A percentile compares a stretch with the other conserved stretches of the same genome.
phyloP scores from a whole-genome alignment of 2,113 vertebrate species.

The Notothenia coriiceps region DNA sequence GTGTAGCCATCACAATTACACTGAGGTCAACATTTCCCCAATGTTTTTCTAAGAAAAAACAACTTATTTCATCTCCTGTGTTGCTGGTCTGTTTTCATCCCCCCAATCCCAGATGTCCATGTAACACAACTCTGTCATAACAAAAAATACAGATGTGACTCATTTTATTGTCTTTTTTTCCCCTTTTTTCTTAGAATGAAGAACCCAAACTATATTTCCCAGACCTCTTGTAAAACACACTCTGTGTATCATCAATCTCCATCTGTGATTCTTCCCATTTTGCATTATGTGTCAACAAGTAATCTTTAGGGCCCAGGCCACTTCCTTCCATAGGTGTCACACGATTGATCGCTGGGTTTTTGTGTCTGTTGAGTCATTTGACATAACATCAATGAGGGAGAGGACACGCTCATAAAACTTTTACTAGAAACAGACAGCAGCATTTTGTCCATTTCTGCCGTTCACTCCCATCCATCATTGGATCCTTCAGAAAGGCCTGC shows the following conservation, averaged over 20 bases:
- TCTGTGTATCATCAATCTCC: slow-evolving; percentile 34
- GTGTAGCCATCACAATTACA: not conserved
- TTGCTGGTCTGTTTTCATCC: slow-evolving; percentile 9
- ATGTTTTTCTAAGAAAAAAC: slow-evolving; percentile 21
- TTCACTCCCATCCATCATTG: slow-evolving; percentile 33
- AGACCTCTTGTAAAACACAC: slow-evolving; percentile 47
- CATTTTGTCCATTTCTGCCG: slow-evolving; percentile 32
- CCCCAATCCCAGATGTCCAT: slow-evolving; percentile 35
- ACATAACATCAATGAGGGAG: slow-evolving; percentile 49
- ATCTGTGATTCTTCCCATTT: slow-evolving; percentile 26
- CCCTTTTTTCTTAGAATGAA: slow-evolving; percentile 15
- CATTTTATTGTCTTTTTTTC: slow-evolving; percentile 12
- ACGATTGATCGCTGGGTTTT: slow-evolving; percentile 30
- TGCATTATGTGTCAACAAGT: slow-evolving; percentile 40
- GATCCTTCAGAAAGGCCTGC: slow-evolving; percentile 13
- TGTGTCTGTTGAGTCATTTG: slow-evolving; percentile 50
- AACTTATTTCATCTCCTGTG: slow-evolving; percentile 18
- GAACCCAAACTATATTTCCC: slow-evolving; percentile 38
- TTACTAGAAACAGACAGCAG: slow-evolving; percentile 49
- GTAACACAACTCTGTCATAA: slow-evolving; percentile 35
- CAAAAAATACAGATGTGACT: slow-evolving; percentile 49
- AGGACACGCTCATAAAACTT: slow-evolving; percentile 53
- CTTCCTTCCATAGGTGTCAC: slow-evolving; percentile 44
- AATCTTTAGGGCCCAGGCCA: slow-evolving; percentile 15
- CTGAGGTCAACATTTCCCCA: not conserved